Conservation (phyloP, 37 sponge, comb jelly and placozoan genomes). For the Crambe crambe region DNA sequence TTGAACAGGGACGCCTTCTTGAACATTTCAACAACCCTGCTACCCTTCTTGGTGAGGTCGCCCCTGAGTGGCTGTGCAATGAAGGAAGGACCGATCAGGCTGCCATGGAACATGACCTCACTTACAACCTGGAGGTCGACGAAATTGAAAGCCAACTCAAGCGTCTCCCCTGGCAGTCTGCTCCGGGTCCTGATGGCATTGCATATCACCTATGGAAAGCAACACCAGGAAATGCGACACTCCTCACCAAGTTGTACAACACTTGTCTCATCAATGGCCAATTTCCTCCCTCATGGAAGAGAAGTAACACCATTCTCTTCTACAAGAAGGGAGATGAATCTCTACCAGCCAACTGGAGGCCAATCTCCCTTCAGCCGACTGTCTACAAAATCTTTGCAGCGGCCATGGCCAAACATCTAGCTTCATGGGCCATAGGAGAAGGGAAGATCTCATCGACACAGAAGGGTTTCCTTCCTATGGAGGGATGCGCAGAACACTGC, state of each 20-base stretch:
- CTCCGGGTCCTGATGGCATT: constrained; percentile 15
- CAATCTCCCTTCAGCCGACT: constrained; percentile 46
- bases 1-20: not conserved
- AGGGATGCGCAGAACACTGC: constrained; percentile 45
- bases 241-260: constrained; percentile 14
- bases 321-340: constrained; percentile 37
- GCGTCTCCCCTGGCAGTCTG: not conserved
- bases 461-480: constrained; percentile 20
- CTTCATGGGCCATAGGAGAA: constrained; percentile 24
- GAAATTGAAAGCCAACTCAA: not conserved
- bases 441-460: not conserved
- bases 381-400: constrained; percentile 59
- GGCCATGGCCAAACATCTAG: constrained; percentile 28
- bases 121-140: not conserved
- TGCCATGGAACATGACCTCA: no score
- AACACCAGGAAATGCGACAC: not conserved
- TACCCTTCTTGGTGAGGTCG: not conserved
- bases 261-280: constrained; percentile 10
- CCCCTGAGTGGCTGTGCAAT: not conserved
- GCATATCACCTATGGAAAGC: constrained; percentile 35
- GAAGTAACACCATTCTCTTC: constrained; percentile 41
- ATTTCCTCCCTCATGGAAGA: constrained; percentile 35
- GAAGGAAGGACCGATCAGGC: no score
- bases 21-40: not conserved
- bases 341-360: constrained; percentile 42